These are phyloP conservation scores for Podotricha telesiphe DNA, from an alignment of 2,888 invertebrate species.

Conservation along the genomic window DNA sequence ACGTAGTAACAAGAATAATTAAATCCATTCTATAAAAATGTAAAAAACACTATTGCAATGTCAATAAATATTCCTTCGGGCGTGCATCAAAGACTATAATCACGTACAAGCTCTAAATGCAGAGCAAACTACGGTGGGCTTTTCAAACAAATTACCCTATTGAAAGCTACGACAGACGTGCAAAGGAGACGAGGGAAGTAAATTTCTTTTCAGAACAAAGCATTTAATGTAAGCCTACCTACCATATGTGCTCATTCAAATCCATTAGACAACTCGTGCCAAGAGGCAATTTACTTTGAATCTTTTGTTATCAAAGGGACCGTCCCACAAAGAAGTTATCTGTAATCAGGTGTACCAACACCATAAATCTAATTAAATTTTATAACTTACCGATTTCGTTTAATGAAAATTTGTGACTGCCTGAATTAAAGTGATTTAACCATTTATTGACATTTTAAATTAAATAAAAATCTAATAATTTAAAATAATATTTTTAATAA, in stretches of 20 bases:
- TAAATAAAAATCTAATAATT: too few species aligned
- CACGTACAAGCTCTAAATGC: slow-evolving; percentile 24
- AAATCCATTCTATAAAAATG: neutral
- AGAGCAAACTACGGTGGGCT: slow-evolving; percentile 48
- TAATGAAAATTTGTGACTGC: neutral
- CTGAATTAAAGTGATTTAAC: neutral
- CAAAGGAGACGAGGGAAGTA: slow-evolving; percentile 66
- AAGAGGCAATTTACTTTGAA: slow-evolving; percentile 75
- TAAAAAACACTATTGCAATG: neutral
- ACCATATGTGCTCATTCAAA: slow-evolving; percentile 74
- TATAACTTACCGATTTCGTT: slow-evolving; percentile 8
- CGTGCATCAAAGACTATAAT: slow-evolving; percentile 26
- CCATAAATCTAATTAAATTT: slow-evolving; percentile 63
- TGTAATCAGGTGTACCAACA: slow-evolving; percentile 57
- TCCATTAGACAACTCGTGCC: slow-evolving; percentile 72
- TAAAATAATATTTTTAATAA: too few species aligned
- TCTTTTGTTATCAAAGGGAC: slow-evolving; percentile 73
- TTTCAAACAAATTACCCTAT: slow-evolving; percentile 69
- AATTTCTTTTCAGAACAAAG: slow-evolving; percentile 79
- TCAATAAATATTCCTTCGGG: slow-evolving; percentile 1
- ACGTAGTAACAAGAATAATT: too few species aligned
- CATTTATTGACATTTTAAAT: too few species aligned
- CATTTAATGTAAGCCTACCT: slow-evolving; percentile 71
- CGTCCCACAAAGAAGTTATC: slow-evolving; percentile 65
- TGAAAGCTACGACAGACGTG: slow-evolving; percentile 65